Evolutionary conservation across 2,888 invertebrate species (phyloP).

Genomic region (Augiades crinisus): DNA sequence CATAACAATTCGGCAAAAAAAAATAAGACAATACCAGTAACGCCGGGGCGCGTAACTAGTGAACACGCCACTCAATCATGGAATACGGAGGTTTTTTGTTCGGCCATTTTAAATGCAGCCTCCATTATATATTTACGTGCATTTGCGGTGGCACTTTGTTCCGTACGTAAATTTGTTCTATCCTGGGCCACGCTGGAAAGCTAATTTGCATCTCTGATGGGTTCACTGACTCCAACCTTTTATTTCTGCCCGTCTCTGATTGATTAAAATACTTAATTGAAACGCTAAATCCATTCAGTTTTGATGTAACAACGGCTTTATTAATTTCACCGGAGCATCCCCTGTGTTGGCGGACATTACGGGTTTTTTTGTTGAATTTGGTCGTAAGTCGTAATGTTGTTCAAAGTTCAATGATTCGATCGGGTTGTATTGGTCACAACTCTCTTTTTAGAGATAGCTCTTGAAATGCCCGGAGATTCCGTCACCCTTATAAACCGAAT

Average conservation of each 20-base stretch:
- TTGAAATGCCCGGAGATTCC: no score
- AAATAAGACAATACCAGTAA: neutral
- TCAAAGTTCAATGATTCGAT: no score
- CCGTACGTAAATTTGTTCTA: slow-evolving; percentile 38
- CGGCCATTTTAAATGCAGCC: slow-evolving; percentile 41
- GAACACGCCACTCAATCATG: slow-evolving; percentile 28
- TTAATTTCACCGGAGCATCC: neutral
- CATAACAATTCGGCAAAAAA: no score
- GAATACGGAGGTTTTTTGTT: slow-evolving; percentile 33
- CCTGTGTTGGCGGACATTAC: neutral
- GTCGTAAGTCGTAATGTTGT: no score
- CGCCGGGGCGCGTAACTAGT: slow-evolving; percentile 20
- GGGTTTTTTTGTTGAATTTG: no score
- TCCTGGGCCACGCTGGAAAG: slow-evolving; percentile 23
- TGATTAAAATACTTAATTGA: slow-evolving; percentile 35
- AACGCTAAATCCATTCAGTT: slow-evolving; percentile 30
- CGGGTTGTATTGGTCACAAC: no score
- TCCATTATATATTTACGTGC: slow-evolving; percentile 44
- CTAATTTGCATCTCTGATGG: slow-evolving; percentile 37
- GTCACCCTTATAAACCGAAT: no score
- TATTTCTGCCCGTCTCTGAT: slow-evolving; percentile 35
- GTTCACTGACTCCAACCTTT: slow-evolving; percentile 31
- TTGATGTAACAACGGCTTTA: slow-evolving; percentile 17
- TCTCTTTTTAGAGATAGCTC: no score
- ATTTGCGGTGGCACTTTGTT: slow-evolving; percentile 39